Percentiles rank a stretch among this genome's conserved stretches.
These are phyloP conservation scores for Myotis planiceps DNA, from an alignment of 2,797 vertebrate genomes.

Conservation along the genomic window DNA sequence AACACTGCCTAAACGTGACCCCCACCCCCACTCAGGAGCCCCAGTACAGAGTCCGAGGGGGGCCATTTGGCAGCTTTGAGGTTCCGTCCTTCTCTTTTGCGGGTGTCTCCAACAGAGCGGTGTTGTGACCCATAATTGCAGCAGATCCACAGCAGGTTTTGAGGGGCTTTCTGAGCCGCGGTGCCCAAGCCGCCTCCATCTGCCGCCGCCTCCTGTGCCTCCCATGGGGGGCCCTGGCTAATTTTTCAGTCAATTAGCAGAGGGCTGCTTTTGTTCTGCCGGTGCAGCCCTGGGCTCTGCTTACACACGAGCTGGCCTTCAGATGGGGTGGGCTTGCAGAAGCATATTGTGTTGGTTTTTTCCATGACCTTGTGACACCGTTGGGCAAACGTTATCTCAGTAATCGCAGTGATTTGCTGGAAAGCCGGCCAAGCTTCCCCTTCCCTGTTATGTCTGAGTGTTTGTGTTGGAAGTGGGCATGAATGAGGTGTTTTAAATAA, in stretches of 20 bases:
- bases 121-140: conserved; percentile 94
- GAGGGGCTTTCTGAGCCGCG: conserved; percentile 89
- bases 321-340: conserved; percentile 88
- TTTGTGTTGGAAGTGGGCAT: fast-evolving
- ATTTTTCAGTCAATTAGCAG: conserved; percentile 99
- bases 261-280: conserved; percentile 97
- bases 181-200: conserved; percentile 95
- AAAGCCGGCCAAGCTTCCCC: conserved; percentile 30
- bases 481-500: not conserved
- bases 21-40: conserved; percentile 29
- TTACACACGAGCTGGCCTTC: conserved; percentile 88
- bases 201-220: conserved; percentile 92
- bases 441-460: not conserved
- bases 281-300: conserved; percentile 90
- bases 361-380: conserved; percentile 94
- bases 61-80: not conserved
- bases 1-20: not conserved
- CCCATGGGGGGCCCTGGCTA: conserved; percentile 94
- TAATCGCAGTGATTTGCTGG: conserved; percentile 86
- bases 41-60: conserved; percentile 43
- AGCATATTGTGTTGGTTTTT: conserved; percentile 89
- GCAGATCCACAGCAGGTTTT: conserved; percentile 94
- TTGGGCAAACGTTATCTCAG: conserved; percentile 91
- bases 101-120: conserved; percentile 90
- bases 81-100: not conserved